Evolutionary conservation across 2,797 vertebrate genomes (phyloP), one percentile per base, ranked within the genome.

Genomic region (Rhinella marina): DNA sequence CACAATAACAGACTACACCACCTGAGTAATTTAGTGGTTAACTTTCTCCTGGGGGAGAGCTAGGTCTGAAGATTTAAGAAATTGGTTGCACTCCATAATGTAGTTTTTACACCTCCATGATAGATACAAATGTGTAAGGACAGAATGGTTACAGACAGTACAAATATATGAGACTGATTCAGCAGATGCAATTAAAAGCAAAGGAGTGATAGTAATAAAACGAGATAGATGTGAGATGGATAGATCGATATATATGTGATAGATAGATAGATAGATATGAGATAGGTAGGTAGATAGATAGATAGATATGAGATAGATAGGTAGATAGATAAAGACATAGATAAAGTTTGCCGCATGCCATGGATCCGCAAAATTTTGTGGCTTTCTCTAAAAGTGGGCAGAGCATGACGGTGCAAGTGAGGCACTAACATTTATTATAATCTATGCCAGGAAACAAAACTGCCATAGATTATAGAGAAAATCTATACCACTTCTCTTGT

Each of bases 21-120:
- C 76, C 78, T 23, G 5, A 17, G 72, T 70, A 54, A 85, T 82
- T 41, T 66, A 82, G 57, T 48, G 41, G 87, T 76, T 27, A 68
- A 68, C 19, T 62, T 54, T 11, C 1, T 11, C 25, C 25, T 14
- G 27, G 25, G 16, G 6, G 64, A 66, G 9, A 66, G 64, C 64
- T n/a, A 66, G 64, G 64, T 66, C 64, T 66, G 64, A 11, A 66
- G 64, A 0, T 6, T 66, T 66, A 14, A 9, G 11, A 59, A 25
- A 66, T 66, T 25, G 10, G 25, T 27, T 27, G 13, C 11, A 27
- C 2, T 5, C 17, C 27, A 25, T 25, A n/a, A 62, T 62, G 19
- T 41, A 41, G 41, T 54, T 62, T 6, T 62, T 23, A 62, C 5
- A 62, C 7, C 5, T 21, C 59, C 7, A 23, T 23, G 21, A 62